Conservation (phyloP, 1,140 invertebrate species). For the Drosophila ohnishii region DNA sequence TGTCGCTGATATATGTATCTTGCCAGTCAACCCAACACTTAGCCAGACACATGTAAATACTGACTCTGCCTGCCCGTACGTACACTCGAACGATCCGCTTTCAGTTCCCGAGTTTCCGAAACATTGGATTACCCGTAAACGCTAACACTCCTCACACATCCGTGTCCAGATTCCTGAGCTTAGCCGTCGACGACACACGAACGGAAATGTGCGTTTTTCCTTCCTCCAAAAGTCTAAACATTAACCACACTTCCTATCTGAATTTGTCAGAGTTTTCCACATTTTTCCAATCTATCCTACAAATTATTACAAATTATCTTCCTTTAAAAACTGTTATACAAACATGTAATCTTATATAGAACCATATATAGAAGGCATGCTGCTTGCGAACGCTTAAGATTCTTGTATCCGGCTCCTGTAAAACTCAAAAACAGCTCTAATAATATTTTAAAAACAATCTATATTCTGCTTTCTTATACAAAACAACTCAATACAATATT, state of each 20-base stretch:
- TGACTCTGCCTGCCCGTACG: slow-evolving; percentile 15
- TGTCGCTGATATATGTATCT: slow-evolving; percentile 30
- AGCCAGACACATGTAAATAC: slow-evolving; percentile 55
- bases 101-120: slow-evolving; percentile 45
- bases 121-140: slow-evolving; percentile 50
- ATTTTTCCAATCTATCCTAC: slow-evolving; percentile 23
- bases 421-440: background rate
- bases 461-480: background rate
- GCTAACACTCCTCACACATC: slow-evolving; percentile 36
- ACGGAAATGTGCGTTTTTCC: slow-evolving; percentile 64
- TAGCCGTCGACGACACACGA: slow-evolving; percentile 31
- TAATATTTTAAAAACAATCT: background rate
- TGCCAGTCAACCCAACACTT: slow-evolving; percentile 18
- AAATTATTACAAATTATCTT: slow-evolving; percentile 4
- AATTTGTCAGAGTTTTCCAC: slow-evolving; percentile 24
- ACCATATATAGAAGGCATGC: slow-evolving; percentile 50
- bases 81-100: slow-evolving; percentile 17
- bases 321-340: slow-evolving; percentile 19
- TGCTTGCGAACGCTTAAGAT: slow-evolving; percentile 63
- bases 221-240: slow-evolving; percentile 30
- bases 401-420: slow-evolving; percentile 7
- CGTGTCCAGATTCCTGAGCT: slow-evolving; percentile 28
- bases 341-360: slow-evolving; percentile 7
- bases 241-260: slow-evolving; percentile 21
- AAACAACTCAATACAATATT: slow-evolving; percentile 1